These are phyloP conservation scores for Stigmatopora argus DNA, from an alignment of 2,113 vertebrate genomes.

Conservation along the genomic window DNA sequence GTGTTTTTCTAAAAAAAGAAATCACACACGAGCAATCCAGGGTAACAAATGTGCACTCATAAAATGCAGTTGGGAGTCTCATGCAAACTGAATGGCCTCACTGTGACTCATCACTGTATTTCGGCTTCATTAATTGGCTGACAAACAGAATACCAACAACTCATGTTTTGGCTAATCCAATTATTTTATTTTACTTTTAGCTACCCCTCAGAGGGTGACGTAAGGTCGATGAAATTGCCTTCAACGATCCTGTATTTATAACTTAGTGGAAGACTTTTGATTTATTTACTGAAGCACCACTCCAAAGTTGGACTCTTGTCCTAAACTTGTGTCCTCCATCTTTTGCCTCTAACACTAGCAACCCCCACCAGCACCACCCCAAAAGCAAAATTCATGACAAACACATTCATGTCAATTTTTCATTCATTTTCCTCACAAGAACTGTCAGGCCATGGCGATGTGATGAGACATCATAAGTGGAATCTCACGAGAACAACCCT, in stretches of 20 bases:
- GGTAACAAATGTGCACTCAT: slow-evolving; percentile 10
- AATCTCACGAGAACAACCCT: too few relatives aligned
- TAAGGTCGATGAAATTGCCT: neutral
- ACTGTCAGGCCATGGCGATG: too few relatives aligned
- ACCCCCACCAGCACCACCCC: too few relatives aligned
- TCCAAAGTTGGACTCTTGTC: slow-evolving; percentile 5
- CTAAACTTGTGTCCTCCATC: too few relatives aligned
- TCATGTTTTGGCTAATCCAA: neutral
- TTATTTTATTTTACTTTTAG: slow-evolving; percentile 5
- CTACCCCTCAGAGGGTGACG: neutral
- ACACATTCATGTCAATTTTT: too few relatives aligned
- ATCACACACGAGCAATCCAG: slow-evolving; percentile 6
- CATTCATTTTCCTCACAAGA: too few relatives aligned
- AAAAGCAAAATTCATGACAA: too few relatives aligned
- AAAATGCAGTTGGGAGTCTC: slow-evolving; percentile 15
- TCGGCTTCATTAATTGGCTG: slow-evolving; percentile 17
- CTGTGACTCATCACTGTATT: neutral
- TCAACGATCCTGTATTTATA: neutral
- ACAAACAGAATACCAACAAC: slow-evolving; percentile 7
- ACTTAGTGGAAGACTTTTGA: neutral
- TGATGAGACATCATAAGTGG: too few relatives aligned
- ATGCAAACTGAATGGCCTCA: slow-evolving; percentile 12
- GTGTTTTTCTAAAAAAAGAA: slow-evolving; percentile 28
- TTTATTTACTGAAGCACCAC: neutral
- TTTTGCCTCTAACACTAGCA: too few relatives aligned